Base-by-base conservation (phyloP, 1,140 invertebrate genomes). In the Laodelphax striatellus region DNA sequence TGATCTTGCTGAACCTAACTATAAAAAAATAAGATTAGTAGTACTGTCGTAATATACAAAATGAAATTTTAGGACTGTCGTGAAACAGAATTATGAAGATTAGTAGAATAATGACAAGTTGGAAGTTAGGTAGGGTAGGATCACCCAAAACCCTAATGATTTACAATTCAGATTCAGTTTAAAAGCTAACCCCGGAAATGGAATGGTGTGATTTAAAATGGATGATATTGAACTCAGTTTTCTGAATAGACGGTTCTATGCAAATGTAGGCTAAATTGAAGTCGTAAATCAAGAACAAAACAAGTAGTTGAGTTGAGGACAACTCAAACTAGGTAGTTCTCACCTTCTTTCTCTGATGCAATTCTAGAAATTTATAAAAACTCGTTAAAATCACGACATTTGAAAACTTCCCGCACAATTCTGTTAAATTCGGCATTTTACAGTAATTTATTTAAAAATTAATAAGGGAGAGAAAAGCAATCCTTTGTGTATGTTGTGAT, bases 321-420 rank as follows among this genome's bases (percentile, higher is more conserved):
- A 38, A 38, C 34, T 9, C 10, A 28, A 6, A 58, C 2, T 11
- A 17, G 14, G 6, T n/a, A 22, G 4, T 56, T 43, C 59, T 54
- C 75, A 87, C 85, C 83, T 73, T 90, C 81, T 76, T 87, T 87
- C 43, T 84, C 82, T 11, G 75, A 77, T 9, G 86, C 82, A 62
- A 75, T 76, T 71, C 82, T 82, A 8, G 76, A 59, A 46, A 90
- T 79, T 66, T 81, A 76, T 58, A 90, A 70, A 1, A 90, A 77
- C 67, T 88, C 83, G 63, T 91, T 90, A 9, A 90, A 79, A 76
- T 89, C 80, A n/a, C 74, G 78, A 1, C 81, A 81, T 22, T 79
- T 79, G 64, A 86, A 91, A 71, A 89, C 66, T 87, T 77, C 69
- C 85, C 79, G 70, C 87, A 90, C 34, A 83, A 74, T 65, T 88